These are phyloP conservation scores for Ctenicera cuprea DNA, from an alignment of 2,888 invertebrate genomes.

Conservation along the genomic window DNA sequence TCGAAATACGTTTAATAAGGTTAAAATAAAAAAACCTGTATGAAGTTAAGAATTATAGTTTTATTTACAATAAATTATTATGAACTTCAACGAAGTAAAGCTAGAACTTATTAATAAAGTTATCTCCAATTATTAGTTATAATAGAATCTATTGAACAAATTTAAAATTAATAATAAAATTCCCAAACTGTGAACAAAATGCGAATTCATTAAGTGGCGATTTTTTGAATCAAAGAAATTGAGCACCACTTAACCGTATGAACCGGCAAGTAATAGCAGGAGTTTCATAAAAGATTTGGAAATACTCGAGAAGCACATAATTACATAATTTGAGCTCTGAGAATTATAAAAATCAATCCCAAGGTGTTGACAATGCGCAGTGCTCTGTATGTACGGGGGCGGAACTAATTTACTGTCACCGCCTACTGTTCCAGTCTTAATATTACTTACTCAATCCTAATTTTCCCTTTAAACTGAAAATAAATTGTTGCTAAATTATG, in stretches of 20 bases:
- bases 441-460: constrained; percentile 54
- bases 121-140: no score
- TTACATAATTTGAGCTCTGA: constrained; percentile 59
- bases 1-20: no score
- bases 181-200: neutral
- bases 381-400: constrained; percentile 52
- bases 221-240: neutral
- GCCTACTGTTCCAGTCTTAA: constrained; percentile 56
- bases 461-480: constrained; percentile 49
- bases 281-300: constrained; percentile 37
- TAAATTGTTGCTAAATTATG: constrained; percentile 52
- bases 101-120: no score
- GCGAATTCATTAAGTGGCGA: neutral
- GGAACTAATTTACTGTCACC: constrained; percentile 55
- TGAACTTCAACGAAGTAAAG: no score
- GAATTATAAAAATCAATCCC: constrained; percentile 60
- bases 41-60: no score
- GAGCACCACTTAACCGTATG: neutral
- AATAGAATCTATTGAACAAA: neutral
- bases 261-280: neutral
- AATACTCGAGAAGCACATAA: constrained; percentile 50
- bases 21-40: no score
- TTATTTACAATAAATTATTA: no score
- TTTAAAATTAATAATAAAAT: neutral
- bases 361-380: constrained; percentile 56